phyloP scores from a whole-genome alignment of 2,888 invertebrate genomes.

The Molorchus minor region DNA sequence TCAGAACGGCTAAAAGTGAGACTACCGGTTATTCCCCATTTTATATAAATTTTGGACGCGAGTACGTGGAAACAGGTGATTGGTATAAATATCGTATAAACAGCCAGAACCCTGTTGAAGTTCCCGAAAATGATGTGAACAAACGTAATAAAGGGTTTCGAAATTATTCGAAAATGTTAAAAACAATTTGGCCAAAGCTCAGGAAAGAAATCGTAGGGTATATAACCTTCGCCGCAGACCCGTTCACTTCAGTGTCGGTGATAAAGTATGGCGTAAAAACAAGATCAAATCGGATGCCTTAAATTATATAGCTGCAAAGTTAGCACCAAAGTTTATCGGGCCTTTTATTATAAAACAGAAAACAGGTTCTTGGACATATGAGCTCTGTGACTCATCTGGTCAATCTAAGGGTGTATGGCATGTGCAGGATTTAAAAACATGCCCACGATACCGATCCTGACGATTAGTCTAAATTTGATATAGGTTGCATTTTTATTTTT shows the following conservation, averaged over 20 bases:
- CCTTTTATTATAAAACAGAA: neutral
- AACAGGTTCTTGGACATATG: neutral
- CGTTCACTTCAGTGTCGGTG: no score
- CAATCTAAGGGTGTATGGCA: neutral
- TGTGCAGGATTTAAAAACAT: neutral
- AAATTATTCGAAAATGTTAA: neutral
- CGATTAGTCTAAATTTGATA: neutral
- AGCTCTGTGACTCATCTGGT: neutral
- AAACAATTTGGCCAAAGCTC: neutral
- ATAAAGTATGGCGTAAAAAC: neutral
- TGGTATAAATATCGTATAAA: neutral
- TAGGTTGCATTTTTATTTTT: neutral
- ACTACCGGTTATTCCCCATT: neutral
- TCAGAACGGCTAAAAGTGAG: neutral
- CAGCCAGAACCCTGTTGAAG: neutral
- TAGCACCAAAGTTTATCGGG: no score
- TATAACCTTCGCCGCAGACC: no score
- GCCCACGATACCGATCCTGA: neutral
- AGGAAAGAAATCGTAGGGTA: neutral
- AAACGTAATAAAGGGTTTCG: neutral
- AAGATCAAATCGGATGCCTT: neutral
- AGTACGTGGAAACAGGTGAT: no score
- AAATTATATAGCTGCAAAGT: neutral
- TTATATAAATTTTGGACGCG: no score
- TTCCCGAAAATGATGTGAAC: neutral